phyloP scores from a whole-genome alignment of 2,113 vertebrate genomes.

The Mobula birostris region DNA sequence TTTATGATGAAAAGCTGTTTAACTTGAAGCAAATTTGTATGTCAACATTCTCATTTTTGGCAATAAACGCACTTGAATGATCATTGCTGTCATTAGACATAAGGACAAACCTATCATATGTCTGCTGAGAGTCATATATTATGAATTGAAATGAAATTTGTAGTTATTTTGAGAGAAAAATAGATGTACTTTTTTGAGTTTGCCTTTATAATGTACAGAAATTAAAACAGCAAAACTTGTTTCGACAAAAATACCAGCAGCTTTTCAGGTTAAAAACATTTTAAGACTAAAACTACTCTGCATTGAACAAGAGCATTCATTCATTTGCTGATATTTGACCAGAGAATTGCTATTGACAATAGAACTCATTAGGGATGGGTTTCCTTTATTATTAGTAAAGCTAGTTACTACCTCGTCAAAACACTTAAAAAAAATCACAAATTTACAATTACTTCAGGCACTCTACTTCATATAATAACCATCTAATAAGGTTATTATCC shows the following conservation, averaged over 20 bases:
- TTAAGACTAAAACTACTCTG: background rate
- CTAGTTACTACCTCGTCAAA: background rate
- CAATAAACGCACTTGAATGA: background rate
- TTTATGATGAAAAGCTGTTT: background rate
- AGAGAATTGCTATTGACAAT: background rate
- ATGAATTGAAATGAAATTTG: background rate
- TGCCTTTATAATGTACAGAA: background rate
- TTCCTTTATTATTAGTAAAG: background rate
- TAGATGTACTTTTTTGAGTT: background rate
- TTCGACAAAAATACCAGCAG: background rate
- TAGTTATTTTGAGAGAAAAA: background rate
- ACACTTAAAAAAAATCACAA: background rate
- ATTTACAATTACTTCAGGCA: background rate
- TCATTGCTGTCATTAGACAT: background rate
- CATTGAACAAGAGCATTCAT: background rate
- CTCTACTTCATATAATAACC: too few species aligned
- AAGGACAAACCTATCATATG: background rate
- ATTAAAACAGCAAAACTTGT: background rate
- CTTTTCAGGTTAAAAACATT: background rate
- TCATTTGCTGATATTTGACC: background rate
- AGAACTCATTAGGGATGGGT: background rate
- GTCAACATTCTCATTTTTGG: background rate
- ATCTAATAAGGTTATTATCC: background rate
- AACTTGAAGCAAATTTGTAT: background rate
- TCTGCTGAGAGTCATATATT: background rate